A percentile compares a stretch with the other conserved stretches of the same genome.
These are phyloP conservation scores for Ammospiza caudacuta DNA, from an alignment of 2,113 vertebrate species.

Conservation along the genomic window DNA sequence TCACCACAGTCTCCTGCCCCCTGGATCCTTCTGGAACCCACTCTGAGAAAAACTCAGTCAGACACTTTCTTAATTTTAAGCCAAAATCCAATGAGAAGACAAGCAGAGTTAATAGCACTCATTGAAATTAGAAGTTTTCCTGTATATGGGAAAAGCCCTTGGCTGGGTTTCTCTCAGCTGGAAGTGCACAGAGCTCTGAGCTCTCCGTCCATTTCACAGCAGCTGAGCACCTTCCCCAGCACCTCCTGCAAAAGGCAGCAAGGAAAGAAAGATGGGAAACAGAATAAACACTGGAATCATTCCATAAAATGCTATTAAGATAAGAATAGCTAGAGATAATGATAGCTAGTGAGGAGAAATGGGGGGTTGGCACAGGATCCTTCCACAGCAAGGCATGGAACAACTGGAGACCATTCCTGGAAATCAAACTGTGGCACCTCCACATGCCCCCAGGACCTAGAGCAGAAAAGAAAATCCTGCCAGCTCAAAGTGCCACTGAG, in stretches of 20 bases:
- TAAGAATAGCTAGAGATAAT: not conserved
- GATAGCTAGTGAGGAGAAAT: not conserved
- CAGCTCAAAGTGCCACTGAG: not conserved
- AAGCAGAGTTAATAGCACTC: not conserved
- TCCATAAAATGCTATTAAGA: not conserved
- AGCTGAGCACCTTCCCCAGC: not conserved
- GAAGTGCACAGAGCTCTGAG: not conserved
- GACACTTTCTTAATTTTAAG: not conserved
- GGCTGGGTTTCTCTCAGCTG: not conserved
- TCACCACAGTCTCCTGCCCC: conserved; percentile 16
- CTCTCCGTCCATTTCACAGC: not conserved
- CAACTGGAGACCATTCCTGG: not conserved
- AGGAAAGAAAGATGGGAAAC: not conserved
- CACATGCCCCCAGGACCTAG: not conserved
- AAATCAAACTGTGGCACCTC: not conserved
- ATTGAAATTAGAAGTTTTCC: not conserved
- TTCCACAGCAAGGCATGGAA: not conserved
- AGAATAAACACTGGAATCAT: not conserved
- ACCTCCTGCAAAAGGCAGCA: not conserved
- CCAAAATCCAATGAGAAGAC: not conserved
- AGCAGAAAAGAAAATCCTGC: not conserved
- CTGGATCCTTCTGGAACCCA: conserved; percentile 17
- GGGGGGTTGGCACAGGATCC: not conserved
- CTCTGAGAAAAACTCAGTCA: not conserved
- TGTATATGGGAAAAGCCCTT: not conserved